These are phyloP conservation scores for Heteractis magnifica DNA, from an alignment of 92 coral and sea anemone genomes.

Conservation along the genomic window DNA sequence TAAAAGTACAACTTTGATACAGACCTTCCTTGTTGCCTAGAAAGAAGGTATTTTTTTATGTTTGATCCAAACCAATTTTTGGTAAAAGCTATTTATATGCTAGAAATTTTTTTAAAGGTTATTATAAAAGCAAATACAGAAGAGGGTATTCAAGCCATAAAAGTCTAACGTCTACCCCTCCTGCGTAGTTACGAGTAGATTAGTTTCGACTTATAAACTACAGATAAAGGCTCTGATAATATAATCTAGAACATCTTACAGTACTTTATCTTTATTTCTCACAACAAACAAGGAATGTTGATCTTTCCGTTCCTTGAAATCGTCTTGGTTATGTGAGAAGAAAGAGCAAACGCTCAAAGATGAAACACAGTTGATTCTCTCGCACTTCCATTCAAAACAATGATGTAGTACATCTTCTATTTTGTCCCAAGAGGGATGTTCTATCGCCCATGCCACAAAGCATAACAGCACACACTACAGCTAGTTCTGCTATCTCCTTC, in stretches of 20 bases:
- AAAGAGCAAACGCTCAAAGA: background rate
- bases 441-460: background rate
- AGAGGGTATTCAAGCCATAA: constrained; percentile 2
- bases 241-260: constrained; percentile 15
- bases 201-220: constrained; percentile 23
- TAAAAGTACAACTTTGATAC: background rate
- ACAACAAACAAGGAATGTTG: constrained; percentile 30
- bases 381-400: background rate
- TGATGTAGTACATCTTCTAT: too few relatives aligned
- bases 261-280: constrained; percentile 23
- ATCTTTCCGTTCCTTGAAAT: constrained; percentile 18
- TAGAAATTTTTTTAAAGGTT: background rate
- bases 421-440: background rate
- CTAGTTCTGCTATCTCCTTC: background rate
- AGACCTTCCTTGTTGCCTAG: background rate
- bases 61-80: background rate
- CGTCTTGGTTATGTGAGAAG: background rate
- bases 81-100: background rate
- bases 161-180: background rate
- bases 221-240: constrained; percentile 13
- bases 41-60: background rate
- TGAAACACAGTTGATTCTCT: background rate
- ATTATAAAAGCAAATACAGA: background rate
- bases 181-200: constrained; percentile 7
- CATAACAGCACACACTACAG: background rate